Evolutionary conservation across 2,888 invertebrate species (phyloP).

Genomic region (Bruchidius siliquastri): DNA sequence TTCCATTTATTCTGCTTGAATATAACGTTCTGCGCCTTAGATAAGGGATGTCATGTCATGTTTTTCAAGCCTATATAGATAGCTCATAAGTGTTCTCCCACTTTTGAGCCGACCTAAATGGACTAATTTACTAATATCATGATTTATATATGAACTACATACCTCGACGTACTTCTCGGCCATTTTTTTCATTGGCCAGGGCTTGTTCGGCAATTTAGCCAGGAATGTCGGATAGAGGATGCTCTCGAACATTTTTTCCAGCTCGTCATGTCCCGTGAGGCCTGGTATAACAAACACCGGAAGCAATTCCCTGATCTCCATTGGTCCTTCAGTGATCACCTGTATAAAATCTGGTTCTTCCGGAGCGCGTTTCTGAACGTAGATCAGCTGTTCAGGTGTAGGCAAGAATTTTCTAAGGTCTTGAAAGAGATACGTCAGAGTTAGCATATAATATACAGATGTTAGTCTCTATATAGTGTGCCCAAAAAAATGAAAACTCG

Average conservation of each 20-base stretch:
- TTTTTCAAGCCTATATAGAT: no score
- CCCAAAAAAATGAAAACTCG: no score
- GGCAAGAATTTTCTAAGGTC: conserved; percentile 40
- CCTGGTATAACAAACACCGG: conserved; percentile 47
- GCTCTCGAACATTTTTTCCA: conserved; percentile 34
- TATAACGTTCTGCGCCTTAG: no score
- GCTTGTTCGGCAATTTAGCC: conserved; percentile 37
- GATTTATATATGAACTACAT: conserved; percentile 5
- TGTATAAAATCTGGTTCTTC: conserved; percentile 38
- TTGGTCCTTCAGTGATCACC: conserved; percentile 40
- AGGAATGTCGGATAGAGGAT: conserved; percentile 44
- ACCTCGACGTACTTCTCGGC: conserved; percentile 38
- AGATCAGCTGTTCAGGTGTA: conserved; percentile 32
- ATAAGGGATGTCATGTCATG: no score
- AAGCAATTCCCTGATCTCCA: conserved; percentile 39
- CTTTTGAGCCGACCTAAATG: no score
- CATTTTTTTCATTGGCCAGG: conserved; percentile 31
- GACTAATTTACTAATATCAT: no score
- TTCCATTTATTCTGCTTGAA: no score
- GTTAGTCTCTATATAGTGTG: no score
- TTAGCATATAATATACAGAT: no score
- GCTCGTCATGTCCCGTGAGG: conserved; percentile 33
- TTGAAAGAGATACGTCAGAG: conserved; percentile 25
- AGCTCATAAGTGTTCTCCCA: no score
- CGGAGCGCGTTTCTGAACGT: conserved; percentile 28